Conservation (phyloP, 1,140 invertebrate species). For the Eupeodes corollae region DNA sequence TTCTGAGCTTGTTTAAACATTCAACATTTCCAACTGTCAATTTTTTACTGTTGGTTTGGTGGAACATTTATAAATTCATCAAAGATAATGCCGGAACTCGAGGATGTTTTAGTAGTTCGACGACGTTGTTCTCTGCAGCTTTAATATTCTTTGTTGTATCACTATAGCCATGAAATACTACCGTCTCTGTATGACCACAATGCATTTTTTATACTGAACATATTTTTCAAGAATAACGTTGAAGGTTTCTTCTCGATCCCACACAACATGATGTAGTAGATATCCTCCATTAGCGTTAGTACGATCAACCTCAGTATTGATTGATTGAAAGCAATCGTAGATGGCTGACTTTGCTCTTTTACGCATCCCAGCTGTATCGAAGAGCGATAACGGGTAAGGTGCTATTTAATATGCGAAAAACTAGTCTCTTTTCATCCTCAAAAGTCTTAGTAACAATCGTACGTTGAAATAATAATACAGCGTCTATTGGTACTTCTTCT, state of each 20-base stretch:
- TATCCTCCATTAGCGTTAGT: no score
- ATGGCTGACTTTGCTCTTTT: conserved; percentile 30
- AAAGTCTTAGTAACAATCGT: conserved; percentile 11
- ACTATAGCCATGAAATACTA: no score
- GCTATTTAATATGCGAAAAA: conserved; percentile 7
- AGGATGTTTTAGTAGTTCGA: conserved; percentile 23
- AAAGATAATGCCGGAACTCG: conserved; percentile 20
- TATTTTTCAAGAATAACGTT: conserved; percentile 21
- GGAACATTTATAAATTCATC: conserved; percentile 22
- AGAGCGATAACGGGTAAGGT: no score
- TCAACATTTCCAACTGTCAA: conserved; percentile 7
- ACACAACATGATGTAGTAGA: conserved; percentile 2
- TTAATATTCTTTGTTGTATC: no score
- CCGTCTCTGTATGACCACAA: no score
- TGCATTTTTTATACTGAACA: no score
- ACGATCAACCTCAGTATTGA: conserved; percentile 11
- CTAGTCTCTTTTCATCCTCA: not conserved
- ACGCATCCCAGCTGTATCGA: conserved; percentile 29
- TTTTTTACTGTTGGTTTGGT: conserved; percentile 13
- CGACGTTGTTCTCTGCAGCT: conserved; percentile 13
- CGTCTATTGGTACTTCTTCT: no score
- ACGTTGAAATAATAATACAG: conserved; percentile 32
- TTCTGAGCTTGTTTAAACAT: conserved; percentile 20
- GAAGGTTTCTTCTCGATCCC: conserved; percentile 26
- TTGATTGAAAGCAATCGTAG: conserved; percentile 22